Evolutionary conservation across 2,113 vertebrate genomes (phyloP).

Genomic region (Felis catus): DNA sequence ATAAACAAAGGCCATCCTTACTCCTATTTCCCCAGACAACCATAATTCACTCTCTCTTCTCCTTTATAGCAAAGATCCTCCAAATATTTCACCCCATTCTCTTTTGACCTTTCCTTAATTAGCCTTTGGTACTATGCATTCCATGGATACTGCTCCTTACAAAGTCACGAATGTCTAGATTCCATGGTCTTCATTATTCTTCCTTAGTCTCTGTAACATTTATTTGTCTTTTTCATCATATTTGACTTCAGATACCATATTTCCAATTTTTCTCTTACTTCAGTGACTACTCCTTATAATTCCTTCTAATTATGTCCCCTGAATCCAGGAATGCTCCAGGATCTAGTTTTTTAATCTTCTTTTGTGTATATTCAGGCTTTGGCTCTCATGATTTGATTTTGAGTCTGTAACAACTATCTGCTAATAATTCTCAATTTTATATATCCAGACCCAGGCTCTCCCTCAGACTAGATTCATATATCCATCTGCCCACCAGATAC

Average conservation of each 20-base stretch:
- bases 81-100: background rate
- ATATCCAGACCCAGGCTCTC: background rate
- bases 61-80: background rate
- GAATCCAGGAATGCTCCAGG: background rate
- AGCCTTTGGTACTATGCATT: background rate
- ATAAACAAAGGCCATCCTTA: background rate
- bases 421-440: background rate
- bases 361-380: background rate
- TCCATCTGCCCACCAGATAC: background rate
- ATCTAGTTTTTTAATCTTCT: background rate
- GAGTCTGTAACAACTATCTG: background rate
- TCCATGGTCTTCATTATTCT: background rate
- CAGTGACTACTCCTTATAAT: background rate
- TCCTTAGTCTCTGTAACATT: background rate
- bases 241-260: background rate
- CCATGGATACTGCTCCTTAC: background rate
- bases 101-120: background rate
- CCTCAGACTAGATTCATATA: background rate
- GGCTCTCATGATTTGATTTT: background rate
- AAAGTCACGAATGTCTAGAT: background rate
- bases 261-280: background rate
- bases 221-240: background rate
- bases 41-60: background rate
- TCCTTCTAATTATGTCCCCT: background rate
- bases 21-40: background rate